Evolutionary conservation across 2,113 vertebrate species (phyloP), one percentile per base, ranked within the genome.

Genomic region (Hylia prasina): DNA sequence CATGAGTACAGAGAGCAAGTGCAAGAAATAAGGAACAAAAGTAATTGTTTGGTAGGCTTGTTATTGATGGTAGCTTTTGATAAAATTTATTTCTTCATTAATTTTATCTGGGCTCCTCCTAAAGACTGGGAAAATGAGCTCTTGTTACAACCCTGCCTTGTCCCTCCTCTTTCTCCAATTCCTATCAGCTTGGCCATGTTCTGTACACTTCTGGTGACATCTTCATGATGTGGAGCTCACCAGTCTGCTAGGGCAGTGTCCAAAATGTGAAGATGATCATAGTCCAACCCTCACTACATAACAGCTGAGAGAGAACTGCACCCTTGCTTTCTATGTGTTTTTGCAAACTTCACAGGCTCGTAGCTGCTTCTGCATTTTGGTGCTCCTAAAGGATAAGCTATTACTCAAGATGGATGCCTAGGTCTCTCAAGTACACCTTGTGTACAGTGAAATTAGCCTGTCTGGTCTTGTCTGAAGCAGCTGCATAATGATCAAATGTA

Each of bases 281-380:
- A 87, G 54, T 37, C 31, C 1, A 4, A 60, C 2, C 18, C 24
- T 47, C 39, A 76, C 13, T 33, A 70, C 0, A 0, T 33, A 79
- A 78, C 2, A 58, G 15, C 51, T 79, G 48, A 66, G 25, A 82
- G 10, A 85, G 47, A 50, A 44, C 16, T 69, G 44, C 35, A 65
- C 10, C 17, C 23, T 57, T 47, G 8, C 37, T 85, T 79, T 72
- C 51, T 45, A 3, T 19, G 11, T 78, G 13, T 37, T 81, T 33
- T 60, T 54, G 25, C 25, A 58, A 13, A 7, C 6, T 78, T 90
- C 7, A 75, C n/a, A 42, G 9, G 12, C 24, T 58, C 1, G 0
- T 7, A 88, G 35, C 42, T 42, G 20, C 50, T 76, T 48, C 37
- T 1, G 5, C 20, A 51, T 73, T 81, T 78, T 40, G 9, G 23